Evolutionary conservation across 2,888 invertebrate species (phyloP).

Genomic region (Eledona agricola): DNA sequence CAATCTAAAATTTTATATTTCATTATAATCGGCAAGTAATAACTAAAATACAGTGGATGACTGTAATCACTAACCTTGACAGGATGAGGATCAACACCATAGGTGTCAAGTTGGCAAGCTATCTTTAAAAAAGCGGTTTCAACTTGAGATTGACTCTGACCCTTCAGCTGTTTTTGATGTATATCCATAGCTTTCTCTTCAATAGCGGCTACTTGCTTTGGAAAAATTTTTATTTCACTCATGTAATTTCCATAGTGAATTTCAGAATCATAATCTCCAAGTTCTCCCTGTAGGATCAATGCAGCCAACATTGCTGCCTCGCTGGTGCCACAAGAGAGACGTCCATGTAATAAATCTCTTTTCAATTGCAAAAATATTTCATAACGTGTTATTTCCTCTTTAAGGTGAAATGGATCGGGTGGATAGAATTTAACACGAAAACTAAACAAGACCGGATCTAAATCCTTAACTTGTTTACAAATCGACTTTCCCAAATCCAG

Average conservation of each 20-base stretch:
- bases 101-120: conserved; percentile 92
- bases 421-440: conserved; percentile 99
- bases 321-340: conserved; percentile 89
- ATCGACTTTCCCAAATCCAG: conserved; percentile 90
- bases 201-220: conserved; percentile 90
- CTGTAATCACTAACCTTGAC: conserved; percentile 88
- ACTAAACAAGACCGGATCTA: conserved; percentile 91
- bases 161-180: conserved; percentile 87
- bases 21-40: too few relatives aligned
- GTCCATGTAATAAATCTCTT: conserved; percentile 92
- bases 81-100: conserved; percentile 97
- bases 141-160: conserved; percentile 85
- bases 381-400: conserved; percentile 94
- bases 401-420: conserved; percentile 89
- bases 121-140: conserved; percentile 92
- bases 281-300: conserved; percentile 92
- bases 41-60: too few relatives aligned
- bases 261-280: conserved; percentile 92
- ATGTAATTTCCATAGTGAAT: conserved; percentile 91
- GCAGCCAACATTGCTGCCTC: conserved; percentile 92
- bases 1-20: too few relatives aligned
- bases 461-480: conserved; percentile 92
- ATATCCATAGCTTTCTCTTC: conserved; percentile 94
- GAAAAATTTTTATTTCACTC: conserved; percentile 86
- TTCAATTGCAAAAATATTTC: conserved; percentile 94